A percentile compares a stretch with the other conserved stretches of the same genome.
Evolutionary conservation across 2,888 invertebrate species (phyloP).

Genomic region (Oligia latruncula): DNA sequence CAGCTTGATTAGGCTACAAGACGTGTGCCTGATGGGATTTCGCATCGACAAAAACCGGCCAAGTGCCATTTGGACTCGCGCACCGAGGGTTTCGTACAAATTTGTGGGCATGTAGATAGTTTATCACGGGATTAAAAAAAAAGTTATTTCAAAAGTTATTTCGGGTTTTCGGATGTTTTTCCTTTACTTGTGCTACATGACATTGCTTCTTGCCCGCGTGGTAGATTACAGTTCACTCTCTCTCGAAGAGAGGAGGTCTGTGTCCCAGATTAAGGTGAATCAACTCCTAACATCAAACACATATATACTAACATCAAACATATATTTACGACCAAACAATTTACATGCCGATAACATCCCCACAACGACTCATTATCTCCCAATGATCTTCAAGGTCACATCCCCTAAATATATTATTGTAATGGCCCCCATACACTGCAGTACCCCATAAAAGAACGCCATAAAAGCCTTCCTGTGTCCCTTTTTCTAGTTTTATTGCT

Average conservation of each 20-base stretch:
- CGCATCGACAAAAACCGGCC: background rate
- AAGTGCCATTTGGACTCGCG: too few relatives aligned
- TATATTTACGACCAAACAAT: slow-evolving; percentile 15
- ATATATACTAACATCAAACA: background rate
- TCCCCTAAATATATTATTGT: slow-evolving; percentile 60
- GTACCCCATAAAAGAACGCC: slow-evolving; percentile 46
- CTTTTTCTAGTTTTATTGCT: slow-evolving; percentile 47
- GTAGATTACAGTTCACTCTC: too few relatives aligned
- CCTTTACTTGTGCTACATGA: too few relatives aligned
- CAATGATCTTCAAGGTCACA: slow-evolving; percentile 43
- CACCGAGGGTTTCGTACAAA: too few relatives aligned
- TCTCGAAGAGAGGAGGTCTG: too few relatives aligned
- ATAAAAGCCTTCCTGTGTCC: slow-evolving; percentile 62
- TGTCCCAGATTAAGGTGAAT: background rate
- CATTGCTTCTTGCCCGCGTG: too few relatives aligned
- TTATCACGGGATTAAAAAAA: too few relatives aligned
- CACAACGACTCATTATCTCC: slow-evolving; percentile 30
- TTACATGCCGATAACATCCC: slow-evolving; percentile 1
- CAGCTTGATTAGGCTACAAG: background rate
- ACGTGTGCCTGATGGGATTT: background rate
- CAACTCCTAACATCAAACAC: background rate
- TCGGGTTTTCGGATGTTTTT: too few relatives aligned
- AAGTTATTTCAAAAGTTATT: too few relatives aligned
- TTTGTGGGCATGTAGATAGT: too few relatives aligned
- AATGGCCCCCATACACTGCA: slow-evolving; percentile 59